Base-by-base conservation (phyloP, 2,888 invertebrate species). In the Chymomyza amoena region DNA sequence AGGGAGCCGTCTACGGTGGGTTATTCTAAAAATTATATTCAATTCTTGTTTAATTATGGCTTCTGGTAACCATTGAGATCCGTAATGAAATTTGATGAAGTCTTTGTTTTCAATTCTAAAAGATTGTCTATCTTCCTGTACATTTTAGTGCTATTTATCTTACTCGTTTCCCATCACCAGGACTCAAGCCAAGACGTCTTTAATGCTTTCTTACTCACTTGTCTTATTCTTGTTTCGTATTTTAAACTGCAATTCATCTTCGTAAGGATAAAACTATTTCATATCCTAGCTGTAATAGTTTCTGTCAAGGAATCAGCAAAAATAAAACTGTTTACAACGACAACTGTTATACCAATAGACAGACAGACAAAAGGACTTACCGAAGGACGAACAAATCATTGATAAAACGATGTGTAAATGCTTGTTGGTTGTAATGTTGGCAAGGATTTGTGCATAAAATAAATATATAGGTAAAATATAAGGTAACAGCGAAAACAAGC, bases 381-480 rank as follows among this genome's bases (percentile, higher is more conserved):
- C 13, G 39, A 45, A 4, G 39, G 32, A 32, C 6, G 39, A 13
- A 67, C 66, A 62, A 76, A 79, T 66, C 70, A 68, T 66, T 67
- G 70, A 73, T 70, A 70, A 70, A 73, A 56, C 45, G 64, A 71
- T 45, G 57, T 66, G 66, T 65, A 61, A 74, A 78, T 69, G 68
- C 61, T 39, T 50, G 64, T 57, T 45, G 18, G 64, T 54, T 64
- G 52, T 69, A 65, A 15, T 54, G 54, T n/a, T 20, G 20, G 54
- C 16, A 63, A 61, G 25, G 64, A 65, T 67, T 69, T 64, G 57
- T 16, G 15, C 25, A 9, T 54, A 16, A n/a, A 64, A 68, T 50
- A 57, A 54, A 57, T 25, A 57, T 25, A 45, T 45, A 45, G 13
- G 39, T 45, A 45, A 45, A 45, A 45, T 45, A 13, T 13, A 45